Percentiles rank a stretch among this genome's conserved stretches.
Conservation (phyloP, 2,113 vertebrate species). For the Heterotis niloticus region DNA sequence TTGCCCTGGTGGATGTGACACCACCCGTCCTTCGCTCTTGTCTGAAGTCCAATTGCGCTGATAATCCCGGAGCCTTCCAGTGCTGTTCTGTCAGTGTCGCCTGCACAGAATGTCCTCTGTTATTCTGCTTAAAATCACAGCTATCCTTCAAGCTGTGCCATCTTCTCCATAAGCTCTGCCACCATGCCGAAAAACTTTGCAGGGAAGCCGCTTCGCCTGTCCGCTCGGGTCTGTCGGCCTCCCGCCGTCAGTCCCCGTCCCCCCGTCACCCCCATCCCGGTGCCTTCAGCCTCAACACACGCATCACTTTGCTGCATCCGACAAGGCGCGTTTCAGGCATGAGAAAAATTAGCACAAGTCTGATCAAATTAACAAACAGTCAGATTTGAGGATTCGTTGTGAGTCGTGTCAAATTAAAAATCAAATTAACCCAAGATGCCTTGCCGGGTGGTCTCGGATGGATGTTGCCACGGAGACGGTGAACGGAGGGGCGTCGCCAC, state of each 20-base stretch:
- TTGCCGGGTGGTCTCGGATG: background rate
- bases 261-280: background rate
- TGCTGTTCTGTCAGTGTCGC: background rate
- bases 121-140: background rate
- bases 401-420: constrained; percentile 28
- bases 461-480: background rate
- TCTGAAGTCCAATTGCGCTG: background rate
- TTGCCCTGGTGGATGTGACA: background rate
- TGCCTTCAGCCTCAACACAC: background rate
- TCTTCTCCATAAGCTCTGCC: background rate
- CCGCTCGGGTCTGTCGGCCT: background rate
- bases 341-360: constrained; percentile 17
- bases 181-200: background rate
- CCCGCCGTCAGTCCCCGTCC: background rate
- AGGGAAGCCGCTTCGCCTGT: background rate
- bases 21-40: background rate
- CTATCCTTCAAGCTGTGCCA: background rate
- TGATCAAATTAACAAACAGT: constrained; percentile 21
- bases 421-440: constrained; percentile 19
- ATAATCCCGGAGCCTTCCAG: background rate
- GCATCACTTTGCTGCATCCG: background rate
- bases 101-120: background rate
- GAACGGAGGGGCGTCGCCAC: background rate
- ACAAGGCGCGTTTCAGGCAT: background rate
- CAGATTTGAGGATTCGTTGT: background rate